Conservation (phyloP, 1,140 invertebrate species). For the Nixonia krombeini region DNA sequence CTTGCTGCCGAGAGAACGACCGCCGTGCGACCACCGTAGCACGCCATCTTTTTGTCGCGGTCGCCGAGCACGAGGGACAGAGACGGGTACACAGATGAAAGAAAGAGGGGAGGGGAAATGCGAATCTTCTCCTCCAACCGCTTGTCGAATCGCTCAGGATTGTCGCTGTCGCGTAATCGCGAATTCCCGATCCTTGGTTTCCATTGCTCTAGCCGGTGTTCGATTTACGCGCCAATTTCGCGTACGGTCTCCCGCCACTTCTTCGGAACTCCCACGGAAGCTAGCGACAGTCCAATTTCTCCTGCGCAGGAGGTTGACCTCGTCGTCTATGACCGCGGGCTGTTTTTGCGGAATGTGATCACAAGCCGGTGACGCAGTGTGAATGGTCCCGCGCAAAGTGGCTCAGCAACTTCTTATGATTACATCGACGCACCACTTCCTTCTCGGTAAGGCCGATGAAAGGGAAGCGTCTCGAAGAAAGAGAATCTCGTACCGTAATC, state of each 20-base stretch:
- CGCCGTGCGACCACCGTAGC: constrained; percentile 1
- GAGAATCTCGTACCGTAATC: not conserved
- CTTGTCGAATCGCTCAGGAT: not conserved
- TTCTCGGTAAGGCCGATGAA: constrained; percentile 11
- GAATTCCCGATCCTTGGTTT: not conserved
- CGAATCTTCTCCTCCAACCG: not conserved
- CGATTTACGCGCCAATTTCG: constrained; percentile 3
- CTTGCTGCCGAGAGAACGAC: constrained; percentile 3
- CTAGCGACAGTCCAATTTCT: not conserved
- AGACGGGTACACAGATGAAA: too few relatives aligned
- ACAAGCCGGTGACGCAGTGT: not conserved
- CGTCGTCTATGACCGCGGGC: not conserved
- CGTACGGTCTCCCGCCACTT: not conserved
- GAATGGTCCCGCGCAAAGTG: not conserved
- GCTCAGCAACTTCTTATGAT: constrained; percentile 9
- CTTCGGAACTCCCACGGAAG: not conserved
- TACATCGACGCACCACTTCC: not conserved
- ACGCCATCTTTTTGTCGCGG: not conserved
- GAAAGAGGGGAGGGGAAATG: not conserved
- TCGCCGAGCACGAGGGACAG: not conserved
- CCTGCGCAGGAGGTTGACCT: not conserved
- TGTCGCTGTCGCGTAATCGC: not conserved
- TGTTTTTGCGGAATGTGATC: not conserved
- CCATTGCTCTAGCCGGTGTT: not conserved
- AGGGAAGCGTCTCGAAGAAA: constrained; percentile 7